Conservation (phyloP, 2,797 vertebrate genomes). For the Eutrigla gurnardus region DNA sequence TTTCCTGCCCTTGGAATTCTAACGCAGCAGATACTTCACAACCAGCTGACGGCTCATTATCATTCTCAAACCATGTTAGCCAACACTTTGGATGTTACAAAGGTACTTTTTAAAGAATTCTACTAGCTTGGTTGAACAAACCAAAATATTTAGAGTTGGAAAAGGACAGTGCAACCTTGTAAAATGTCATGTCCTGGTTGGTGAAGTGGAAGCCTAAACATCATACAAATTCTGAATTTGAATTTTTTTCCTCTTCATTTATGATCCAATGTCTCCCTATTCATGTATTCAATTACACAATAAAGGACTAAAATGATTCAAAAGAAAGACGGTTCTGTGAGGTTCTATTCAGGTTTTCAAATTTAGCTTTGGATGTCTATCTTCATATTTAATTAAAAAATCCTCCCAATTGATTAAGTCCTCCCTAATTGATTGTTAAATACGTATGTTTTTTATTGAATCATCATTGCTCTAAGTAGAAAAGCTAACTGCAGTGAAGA, state of each 20-base stretch:
- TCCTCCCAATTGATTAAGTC: too few species aligned
- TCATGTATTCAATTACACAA: not conserved
- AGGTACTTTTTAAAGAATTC: slow-evolving; percentile 6
- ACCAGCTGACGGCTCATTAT: slow-evolving; percentile 9
- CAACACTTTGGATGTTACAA: not conserved
- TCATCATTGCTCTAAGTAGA: not conserved
- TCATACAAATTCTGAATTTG: slow-evolving; percentile 5
- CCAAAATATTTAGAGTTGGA: not conserved
- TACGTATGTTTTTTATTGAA: not conserved
- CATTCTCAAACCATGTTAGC: slow-evolving; percentile 9
- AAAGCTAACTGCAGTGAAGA: not conserved
- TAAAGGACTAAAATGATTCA: not conserved
- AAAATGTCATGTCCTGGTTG: slow-evolving; percentile 5
- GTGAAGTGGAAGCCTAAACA: slow-evolving; percentile 6
- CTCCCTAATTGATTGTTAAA: too few species aligned
- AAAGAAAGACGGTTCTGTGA: not conserved
- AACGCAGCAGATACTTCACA: slow-evolving; percentile 19
- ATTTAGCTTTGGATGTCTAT: not conserved
- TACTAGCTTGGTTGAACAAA: not conserved
- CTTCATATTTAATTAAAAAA: not conserved
- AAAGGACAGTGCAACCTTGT: not conserved
- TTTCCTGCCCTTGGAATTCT: slow-evolving; percentile 50
- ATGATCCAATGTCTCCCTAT: not conserved
- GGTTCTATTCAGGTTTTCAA: not conserved
- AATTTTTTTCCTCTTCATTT: not conserved